phyloP scores from a whole-genome alignment of 2,888 invertebrate genomes.

The Phengaris alcon region DNA sequence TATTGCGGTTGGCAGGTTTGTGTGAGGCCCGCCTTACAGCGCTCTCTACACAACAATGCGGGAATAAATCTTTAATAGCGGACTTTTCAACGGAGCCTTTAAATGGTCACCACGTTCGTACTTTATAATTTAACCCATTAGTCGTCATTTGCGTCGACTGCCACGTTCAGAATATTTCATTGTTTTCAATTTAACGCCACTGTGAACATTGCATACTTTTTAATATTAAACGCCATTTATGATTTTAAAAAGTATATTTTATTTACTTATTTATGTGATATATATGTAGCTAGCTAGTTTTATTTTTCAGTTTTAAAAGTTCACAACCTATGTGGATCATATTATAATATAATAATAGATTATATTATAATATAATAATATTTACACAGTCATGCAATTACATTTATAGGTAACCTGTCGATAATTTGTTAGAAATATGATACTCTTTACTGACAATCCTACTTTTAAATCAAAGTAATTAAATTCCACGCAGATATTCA shows the following conservation, averaged over 20 bases:
- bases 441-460: too few relatives aligned
- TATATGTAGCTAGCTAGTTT: too few relatives aligned
- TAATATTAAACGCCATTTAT: not conserved
- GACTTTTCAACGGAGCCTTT: constrained; percentile 28
- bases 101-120: constrained; percentile 29
- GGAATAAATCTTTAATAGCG: constrained; percentile 28
- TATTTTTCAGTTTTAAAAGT: too few relatives aligned
- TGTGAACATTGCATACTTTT: constrained; percentile 17
- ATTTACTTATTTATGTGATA: not conserved
- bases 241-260: not conserved
- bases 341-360: too few relatives aligned
- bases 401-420: not conserved
- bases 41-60: constrained; percentile 27
- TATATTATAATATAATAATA: too few relatives aligned
- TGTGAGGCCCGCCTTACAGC: not conserved
- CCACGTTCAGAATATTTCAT: constrained; percentile 30
- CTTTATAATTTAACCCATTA: constrained; percentile 30
- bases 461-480: too few relatives aligned
- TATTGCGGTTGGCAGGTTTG: not conserved
- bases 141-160: constrained; percentile 32
- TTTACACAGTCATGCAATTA: too few relatives aligned
- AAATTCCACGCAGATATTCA: not conserved
- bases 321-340: too few relatives aligned
- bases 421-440: not conserved
- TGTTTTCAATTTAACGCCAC: constrained; percentile 30